Base-by-base conservation (phyloP, 2,797 vertebrate genomes). In the Kryptopterus vitreolus region DNA sequence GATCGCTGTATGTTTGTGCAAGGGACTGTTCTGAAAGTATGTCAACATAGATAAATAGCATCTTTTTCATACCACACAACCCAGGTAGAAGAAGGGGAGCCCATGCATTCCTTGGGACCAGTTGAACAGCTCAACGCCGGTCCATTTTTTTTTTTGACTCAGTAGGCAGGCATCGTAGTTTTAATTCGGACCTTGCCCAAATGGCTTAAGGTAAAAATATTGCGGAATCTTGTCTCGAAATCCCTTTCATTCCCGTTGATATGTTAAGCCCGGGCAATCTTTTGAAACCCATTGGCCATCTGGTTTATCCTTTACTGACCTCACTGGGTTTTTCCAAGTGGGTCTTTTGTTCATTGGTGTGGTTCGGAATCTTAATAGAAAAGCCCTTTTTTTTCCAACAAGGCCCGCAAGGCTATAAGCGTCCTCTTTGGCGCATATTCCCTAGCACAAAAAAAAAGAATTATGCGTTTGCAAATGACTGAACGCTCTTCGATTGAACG, bases 401-500 rank as follows among this genome's bases (percentile, higher is more conserved):
- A 9, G 81, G 29, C 70, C 65, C 3, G 12, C 12, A 53, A 29
- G 53, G 22, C 22, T 33, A 5, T 33, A 66, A 33, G 26, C 16
- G 33, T n/a, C n/a, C n/a, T n/a, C 61, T 38, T 52, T 38, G n/a
- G 35, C 18, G 59, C 58, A 63, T 70, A 52, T 50, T 63, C 62
- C 77, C 48, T 63, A 12, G 16, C 50, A 48, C 33, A 81, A 38
- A 66, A 61, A 26, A 57, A 7, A 7, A 38, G 24, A 76, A 31
- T 46, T 55, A 63, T 62, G 58, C 22, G 81, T 81, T 69, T 72
- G 71, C 61, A 76, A 77, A 84, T 66, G 77, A 83, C 79, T 35
- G 57, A 52, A 77, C 46, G 78, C 75, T 78, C 74, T 85, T 77
- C 35, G 72, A 81, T 63, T 48, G 65, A 26, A 26, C 11, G 3